Base-by-base conservation (phyloP, 2,888 invertebrate species). In the Hemicrepidius hirtus region DNA sequence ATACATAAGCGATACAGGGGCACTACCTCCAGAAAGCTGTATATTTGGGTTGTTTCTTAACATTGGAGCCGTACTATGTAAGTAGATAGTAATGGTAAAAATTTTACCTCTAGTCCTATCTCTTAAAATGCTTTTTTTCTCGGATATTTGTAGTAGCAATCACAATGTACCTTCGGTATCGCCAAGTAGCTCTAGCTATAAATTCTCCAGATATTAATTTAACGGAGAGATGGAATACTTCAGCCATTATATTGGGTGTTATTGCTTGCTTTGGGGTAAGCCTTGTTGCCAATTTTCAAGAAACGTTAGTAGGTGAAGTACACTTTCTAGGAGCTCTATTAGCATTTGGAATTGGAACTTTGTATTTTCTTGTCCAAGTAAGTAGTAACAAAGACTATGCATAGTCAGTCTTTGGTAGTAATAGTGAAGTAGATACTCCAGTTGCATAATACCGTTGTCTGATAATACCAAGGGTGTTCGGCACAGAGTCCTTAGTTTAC, bases 351-450 rank as follows among this genome's bases (percentile, higher is more conserved):
- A 89, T 92, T 78, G 95, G 95, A 13, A 92, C 93, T 20, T 84
- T 94, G 59, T 97, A 95, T 85, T 91, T 94, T 85, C 93, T 94
- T 91, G 88, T 94, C 79, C 95, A 96, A 89, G 94, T 92, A 81
- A 80, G 83, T 79, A 28, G 32, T 9, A 7, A 32, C 9, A 24
- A 24, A 5, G 35, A 24, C 24, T 3, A 3, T 24, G 2, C 24
- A 13, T 57, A 40, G n/a, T n/a, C n/a, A n/a, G n/a, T n/a, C n/a
- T n/a, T n/a, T n/a, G n/a, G n/a, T n/a, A n/a, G n/a, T n/a, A n/a
- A n/a, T n/a, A n/a, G n/a, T n/a, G n/a, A n/a, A n/a, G n/a, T n/a
- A n/a, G n/a, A n/a, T n/a, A n/a, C n/a, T n/a, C n/a, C n/a, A n/a
- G n/a, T n/a, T n/a, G n/a, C n/a, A n/a, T n/a, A n/a, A n/a, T n/a